Evolutionary conservation across 2,888 invertebrate species (phyloP), one percentile per base, ranked within the genome.

Genomic region (Meganola albula): DNA sequence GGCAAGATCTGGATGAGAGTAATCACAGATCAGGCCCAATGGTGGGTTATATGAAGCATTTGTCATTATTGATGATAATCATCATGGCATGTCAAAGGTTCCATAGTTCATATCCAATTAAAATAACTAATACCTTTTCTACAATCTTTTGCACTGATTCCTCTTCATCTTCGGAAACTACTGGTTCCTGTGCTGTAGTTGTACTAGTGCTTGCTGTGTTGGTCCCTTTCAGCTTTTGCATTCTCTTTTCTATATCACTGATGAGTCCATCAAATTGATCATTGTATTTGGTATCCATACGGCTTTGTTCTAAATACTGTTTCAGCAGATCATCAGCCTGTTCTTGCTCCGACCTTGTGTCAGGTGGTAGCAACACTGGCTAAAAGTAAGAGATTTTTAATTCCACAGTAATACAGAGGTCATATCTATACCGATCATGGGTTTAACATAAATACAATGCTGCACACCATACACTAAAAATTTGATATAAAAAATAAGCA

Each of bases 321-420:
- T 84, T 86, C 36, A 94, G 62, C n/a, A 94, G 75, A 54, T 92
- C 91, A 58, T 92, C 89, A 11, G 89, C 88, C 74, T 92, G 91
- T 52, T 94, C 89, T 59, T 92, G 88, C 53, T 92, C 91, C 8
- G 89, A 89, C 64, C 91, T 87, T 24, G 82, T 79, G 52, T 92
- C 91, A 9, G 84, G 82, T 20, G 77, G 59, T 27, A 80, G 66
- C 21, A 86, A 42, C 20, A 76, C 41, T 35, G 82, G 55, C 88
- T 88, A 12, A n/a, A 37, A 27, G 37, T 40, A 67, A 61, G 20
- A 20, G n/a, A 5, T 7, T 7, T 3, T 20, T 7, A 20, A 20
- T 20, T n/a, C n/a, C n/a, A n/a, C n/a, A n/a, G n/a, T n/a, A n/a
- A n/a, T n/a, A n/a, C n/a, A n/a, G n/a, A n/a, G n/a, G n/a, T n/a